Base-by-base conservation (phyloP, 2,888 invertebrate genomes). In the Ormyrus labotus region DNA sequence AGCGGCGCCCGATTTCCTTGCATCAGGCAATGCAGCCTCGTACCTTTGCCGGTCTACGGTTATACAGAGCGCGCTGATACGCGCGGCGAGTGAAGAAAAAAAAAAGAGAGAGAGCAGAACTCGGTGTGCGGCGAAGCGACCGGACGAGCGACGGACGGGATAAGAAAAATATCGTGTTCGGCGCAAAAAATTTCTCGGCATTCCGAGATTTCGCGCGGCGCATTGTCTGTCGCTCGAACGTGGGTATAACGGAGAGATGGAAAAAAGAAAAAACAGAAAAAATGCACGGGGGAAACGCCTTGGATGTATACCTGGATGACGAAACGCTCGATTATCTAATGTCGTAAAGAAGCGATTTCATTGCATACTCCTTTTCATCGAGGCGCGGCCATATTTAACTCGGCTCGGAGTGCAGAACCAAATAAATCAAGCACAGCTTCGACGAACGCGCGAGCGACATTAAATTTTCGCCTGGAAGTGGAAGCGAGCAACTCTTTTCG, bases 321-420 rank as follows among this genome's bases (percentile, higher is more conserved):
- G 74, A 67, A 74, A 74, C 10, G 13, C 34, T 9, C 53, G 55
- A 76, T 76, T 76, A 68, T 76, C 61, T 68, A 63, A 69, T 55
- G 68, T 75, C 68, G 75, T 11, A 69, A 47, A 51, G 47, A 61
- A 69, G 19, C 53, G 69, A 76, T 69, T 76, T 48, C 68, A 57
- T 11, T 72, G 61, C 4, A 34, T 13, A 6, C 53, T 68, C 45
- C 47, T 61, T 76, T 61, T 51, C 11, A 57, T 75, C 48, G 48
- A 0, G 34, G 47, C 50, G n/a, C 34, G 13, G 11, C 13, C 64
- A 51, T 47, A 45, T 64, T 51, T 5, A 48, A 60, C n/a, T 48
- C 47, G 34, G 3, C 34, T 4, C 34, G 34, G 34, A 34, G 34
- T 0, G 34, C 34, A 34, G 3, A 34, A 4, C 34, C 34, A 34